Conservation (phyloP, 1,140 invertebrate genomes). For the Ceratitis capitata region DNA sequence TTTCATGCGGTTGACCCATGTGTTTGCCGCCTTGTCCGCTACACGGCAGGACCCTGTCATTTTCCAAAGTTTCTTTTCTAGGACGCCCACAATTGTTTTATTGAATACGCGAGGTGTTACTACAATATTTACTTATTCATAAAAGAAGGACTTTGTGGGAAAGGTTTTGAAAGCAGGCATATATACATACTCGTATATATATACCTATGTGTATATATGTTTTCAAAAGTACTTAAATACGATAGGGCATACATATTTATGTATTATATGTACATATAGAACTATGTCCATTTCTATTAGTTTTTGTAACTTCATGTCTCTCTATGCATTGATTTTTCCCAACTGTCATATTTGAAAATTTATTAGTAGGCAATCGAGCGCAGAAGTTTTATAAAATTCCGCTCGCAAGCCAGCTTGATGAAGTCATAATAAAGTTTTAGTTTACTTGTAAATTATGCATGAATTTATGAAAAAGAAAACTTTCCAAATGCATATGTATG, state of each 20-base stretch:
- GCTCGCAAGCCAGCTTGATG: background rate
- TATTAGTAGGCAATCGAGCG: background rate
- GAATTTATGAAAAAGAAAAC: background rate
- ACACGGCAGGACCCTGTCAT: background rate
- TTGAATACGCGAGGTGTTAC: background rate
- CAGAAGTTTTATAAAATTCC: background rate
- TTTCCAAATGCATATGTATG: background rate
- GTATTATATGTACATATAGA: background rate
- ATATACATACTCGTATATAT: background rate
- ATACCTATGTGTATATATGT: background rate
- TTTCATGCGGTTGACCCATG: constrained; percentile 24
- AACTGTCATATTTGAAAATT: background rate
- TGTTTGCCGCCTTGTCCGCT: background rate
- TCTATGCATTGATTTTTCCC: background rate
- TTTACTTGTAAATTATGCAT: background rate
- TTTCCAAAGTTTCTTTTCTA: background rate
- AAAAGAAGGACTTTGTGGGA: background rate
- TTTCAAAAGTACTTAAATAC: background rate
- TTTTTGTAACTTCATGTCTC: background rate
- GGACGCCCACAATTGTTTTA: constrained; percentile 13
- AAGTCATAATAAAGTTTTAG: constrained; percentile 28
- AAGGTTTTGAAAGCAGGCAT: background rate
- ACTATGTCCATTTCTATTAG: background rate
- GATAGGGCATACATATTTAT: background rate
- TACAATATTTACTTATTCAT: constrained; percentile 22